phyloP scores from a whole-genome alignment of 2,888 invertebrate genomes.

The Drosophila parthenogenetica region DNA sequence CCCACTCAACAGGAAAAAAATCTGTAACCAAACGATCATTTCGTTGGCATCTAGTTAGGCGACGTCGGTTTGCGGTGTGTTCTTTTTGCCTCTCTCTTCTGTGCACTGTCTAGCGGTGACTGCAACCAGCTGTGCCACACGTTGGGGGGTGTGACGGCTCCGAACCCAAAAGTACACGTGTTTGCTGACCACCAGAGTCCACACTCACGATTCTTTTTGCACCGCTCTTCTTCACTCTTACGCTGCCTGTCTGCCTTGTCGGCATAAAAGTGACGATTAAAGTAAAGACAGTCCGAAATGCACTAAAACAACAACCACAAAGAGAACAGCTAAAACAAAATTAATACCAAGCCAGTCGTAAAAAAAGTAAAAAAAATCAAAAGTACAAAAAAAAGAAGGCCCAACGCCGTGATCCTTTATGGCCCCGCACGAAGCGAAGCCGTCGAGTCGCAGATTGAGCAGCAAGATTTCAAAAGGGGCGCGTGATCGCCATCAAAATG shows the following conservation, averaged over 20 bases:
- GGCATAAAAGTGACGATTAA: conserved; percentile 79
- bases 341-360: conserved; percentile 73
- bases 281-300: conserved; percentile 46
- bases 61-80: conserved; percentile 65
- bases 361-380: conserved; percentile 35
- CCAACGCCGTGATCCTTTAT: conserved; percentile 69
- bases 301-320: conserved; percentile 46
- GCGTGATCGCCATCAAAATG: conserved; percentile 83
- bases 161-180: conserved; percentile 64
- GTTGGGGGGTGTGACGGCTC: conserved; percentile 60
- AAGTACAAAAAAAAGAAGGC: conserved; percentile 29
- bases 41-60: conserved; percentile 76
- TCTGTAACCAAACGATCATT: conserved; percentile 63
- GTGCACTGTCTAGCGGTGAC: not conserved
- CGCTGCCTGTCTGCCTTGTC: conserved; percentile 47
- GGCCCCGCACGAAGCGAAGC: conserved; percentile 56
- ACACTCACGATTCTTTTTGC: conserved; percentile 39
- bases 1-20: conserved; percentile 48
- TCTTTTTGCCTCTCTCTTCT: conserved; percentile 32
- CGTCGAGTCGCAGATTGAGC: conserved; percentile 60
- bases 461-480: conserved; percentile 71
- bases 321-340: conserved; percentile 57
- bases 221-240: conserved; percentile 4
- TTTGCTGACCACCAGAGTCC: conserved; percentile 58
- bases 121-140: conserved; percentile 68